Evolutionary conservation across 2,888 invertebrate genomes (phyloP).

Genomic region (Pomacea canaliculata): DNA sequence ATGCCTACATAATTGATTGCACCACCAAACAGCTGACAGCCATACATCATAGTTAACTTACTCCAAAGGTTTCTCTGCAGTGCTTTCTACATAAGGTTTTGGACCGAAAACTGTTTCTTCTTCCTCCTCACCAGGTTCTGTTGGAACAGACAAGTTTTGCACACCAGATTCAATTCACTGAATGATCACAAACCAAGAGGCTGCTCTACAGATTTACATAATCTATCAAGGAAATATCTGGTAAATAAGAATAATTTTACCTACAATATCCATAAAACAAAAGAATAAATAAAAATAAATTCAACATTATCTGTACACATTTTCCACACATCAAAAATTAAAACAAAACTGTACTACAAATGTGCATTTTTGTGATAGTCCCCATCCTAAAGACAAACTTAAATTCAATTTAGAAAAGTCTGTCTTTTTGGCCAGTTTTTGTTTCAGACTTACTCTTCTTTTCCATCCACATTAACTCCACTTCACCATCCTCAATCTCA

Average conservation of each 20-base stretch:
- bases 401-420: neutral
- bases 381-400: too few relatives aligned
- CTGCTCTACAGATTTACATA: neutral
- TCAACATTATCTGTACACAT: too few relatives aligned
- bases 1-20: too few relatives aligned
- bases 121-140: conserved; percentile 22
- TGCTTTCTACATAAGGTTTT: conserved; percentile 46
- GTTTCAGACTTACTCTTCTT: conserved; percentile 34
- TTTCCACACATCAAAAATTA: too few relatives aligned
- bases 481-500: conserved; percentile 75
- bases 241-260: too few relatives aligned
- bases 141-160: neutral
- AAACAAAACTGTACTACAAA: too few relatives aligned
- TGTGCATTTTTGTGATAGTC: too few relatives aligned
- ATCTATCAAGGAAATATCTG: too few relatives aligned
- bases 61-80: conserved; percentile 41
- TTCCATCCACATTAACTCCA: conserved; percentile 29
- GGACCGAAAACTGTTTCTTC: conserved; percentile 51
- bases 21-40: too few relatives aligned
- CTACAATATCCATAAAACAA: too few relatives aligned
- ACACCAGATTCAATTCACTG: neutral
- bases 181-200: neutral
- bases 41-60: conserved; percentile 11
- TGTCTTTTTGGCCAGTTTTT: neutral
- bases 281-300: too few relatives aligned